Conservation (phyloP, 2,113 vertebrate species). For the Daubentonia madagascariensis region DNA sequence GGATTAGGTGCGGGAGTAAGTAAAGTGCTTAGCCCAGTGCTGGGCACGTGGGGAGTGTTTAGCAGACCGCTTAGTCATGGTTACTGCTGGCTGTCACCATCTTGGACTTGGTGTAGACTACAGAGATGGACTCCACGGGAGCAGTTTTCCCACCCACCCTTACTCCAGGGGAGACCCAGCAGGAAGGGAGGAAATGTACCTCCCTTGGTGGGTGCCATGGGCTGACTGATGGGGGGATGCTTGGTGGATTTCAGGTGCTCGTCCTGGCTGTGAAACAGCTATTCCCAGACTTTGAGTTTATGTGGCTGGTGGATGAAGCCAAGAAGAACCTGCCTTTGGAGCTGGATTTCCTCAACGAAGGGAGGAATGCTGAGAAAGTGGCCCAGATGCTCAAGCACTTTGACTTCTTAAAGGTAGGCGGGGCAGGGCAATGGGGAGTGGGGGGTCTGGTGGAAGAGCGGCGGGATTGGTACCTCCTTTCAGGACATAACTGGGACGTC, state of each 20-base stretch:
- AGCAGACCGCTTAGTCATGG: neutral
- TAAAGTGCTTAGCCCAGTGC: neutral
- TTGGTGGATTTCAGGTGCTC: constrained; percentile 86
- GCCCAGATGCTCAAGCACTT: constrained; percentile 91
- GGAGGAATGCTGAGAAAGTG: constrained; percentile 94
- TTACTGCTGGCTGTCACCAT: neutral
- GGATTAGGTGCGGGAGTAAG: neutral
- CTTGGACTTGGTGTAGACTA: neutral
- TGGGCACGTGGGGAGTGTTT: neutral
- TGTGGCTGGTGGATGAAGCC: constrained; percentile 98
- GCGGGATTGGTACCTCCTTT: neutral
- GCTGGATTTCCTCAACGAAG: constrained; percentile 97
- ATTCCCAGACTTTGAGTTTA: constrained; percentile 96
- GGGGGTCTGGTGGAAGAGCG: neutral
- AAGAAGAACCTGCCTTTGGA: constrained; percentile 98
- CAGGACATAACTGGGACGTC: neutral
- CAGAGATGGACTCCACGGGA: neutral
- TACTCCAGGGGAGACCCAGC: neutral
- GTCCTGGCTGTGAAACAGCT: constrained; percentile 91
- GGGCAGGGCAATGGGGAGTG: neutral
- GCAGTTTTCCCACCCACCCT: neutral
- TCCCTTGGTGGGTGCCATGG: neutral
- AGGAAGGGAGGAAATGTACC: neutral
- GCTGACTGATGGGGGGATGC: neutral
- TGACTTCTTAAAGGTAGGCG: constrained; percentile 91